Evolutionary conservation across 2,888 invertebrate genomes (phyloP).

Genomic region (Drosophila paracracens): DNA sequence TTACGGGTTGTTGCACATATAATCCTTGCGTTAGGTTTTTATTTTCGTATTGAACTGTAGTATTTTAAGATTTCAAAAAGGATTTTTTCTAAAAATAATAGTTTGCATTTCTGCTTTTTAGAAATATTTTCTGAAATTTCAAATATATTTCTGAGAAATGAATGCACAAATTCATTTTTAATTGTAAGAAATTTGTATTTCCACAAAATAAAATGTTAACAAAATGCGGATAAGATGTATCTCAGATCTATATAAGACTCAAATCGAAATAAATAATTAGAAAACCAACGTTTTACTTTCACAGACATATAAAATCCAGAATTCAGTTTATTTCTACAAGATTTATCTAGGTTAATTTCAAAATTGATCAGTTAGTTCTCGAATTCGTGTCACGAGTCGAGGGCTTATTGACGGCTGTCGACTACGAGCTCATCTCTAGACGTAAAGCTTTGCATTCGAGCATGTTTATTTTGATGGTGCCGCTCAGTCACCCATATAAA

Average conservation of each 20-base stretch:
- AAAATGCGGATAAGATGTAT: not conserved
- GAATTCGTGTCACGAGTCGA: conserved; percentile 26
- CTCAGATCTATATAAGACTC: not conserved
- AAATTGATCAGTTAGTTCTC: not conserved
- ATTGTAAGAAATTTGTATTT: not conserved
- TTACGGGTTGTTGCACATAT: not conserved
- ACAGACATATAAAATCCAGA: not conserved
- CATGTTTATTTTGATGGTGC: conserved; percentile 48
- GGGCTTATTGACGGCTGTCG: not conserved
- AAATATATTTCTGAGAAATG: not conserved
- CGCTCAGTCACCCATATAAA: conserved; percentile 35
- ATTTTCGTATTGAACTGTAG: not conserved
- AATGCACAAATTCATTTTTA: not conserved
- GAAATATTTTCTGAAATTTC: not conserved
- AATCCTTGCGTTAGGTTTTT: not conserved
- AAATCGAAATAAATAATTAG: not conserved
- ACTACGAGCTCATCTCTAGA: conserved; percentile 14
- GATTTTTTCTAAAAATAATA: not conserved
- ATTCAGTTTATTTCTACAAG: not conserved
- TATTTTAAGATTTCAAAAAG: not conserved
- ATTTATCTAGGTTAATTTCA: not conserved
- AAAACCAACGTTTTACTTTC: not conserved
- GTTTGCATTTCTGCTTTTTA: not conserved
- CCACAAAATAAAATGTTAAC: not conserved
- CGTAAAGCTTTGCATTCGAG: conserved; percentile 45